Percentiles rank a stretch among this genome's conserved stretches.
phyloP scores from a whole-genome alignment of 1,140 invertebrate genomes.

The Diabrotica virgifera region DNA sequence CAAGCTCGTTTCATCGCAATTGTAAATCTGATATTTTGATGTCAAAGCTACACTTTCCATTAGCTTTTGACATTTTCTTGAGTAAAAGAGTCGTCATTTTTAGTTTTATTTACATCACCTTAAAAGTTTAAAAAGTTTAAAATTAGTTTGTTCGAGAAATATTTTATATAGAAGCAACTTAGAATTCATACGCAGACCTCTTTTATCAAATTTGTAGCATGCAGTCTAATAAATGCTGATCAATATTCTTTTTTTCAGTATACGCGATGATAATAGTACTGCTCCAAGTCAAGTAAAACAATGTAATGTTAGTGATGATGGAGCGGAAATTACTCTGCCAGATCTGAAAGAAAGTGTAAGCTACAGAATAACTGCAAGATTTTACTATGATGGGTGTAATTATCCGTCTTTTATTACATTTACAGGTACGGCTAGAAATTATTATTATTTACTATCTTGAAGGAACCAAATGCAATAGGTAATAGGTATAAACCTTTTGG shows the following conservation, averaged over 20 bases:
- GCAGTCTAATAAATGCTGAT: too few relatives aligned
- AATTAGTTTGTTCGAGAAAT: too few relatives aligned
- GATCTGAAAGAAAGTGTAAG: slow-evolving; percentile 11
- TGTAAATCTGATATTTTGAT: too few relatives aligned
- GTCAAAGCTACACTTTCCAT: too few relatives aligned
- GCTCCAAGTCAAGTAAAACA: background rate
- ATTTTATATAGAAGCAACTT: too few relatives aligned
- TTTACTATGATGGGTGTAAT: slow-evolving; percentile 7
- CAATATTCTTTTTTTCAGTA: background rate
- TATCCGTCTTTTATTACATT: slow-evolving; percentile 4
- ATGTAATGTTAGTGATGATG: background rate
- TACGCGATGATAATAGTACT: background rate
- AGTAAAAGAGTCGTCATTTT: too few relatives aligned
- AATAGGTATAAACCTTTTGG: too few relatives aligned
- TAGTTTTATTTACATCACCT: too few relatives aligned
- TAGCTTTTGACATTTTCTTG: too few relatives aligned
- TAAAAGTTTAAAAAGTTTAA: too few relatives aligned
- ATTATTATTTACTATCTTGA: background rate
- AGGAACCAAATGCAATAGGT: background rate
- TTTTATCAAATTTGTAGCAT: background rate
- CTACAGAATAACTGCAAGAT: slow-evolving; percentile 7
- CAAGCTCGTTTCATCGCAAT: too few relatives aligned
- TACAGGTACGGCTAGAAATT: background rate
- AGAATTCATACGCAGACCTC: too few relatives aligned
- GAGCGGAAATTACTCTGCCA: slow-evolving; percentile 2